Base-by-base conservation (phyloP, 2,797 vertebrate species). In the Girardinus metallicus region DNA sequence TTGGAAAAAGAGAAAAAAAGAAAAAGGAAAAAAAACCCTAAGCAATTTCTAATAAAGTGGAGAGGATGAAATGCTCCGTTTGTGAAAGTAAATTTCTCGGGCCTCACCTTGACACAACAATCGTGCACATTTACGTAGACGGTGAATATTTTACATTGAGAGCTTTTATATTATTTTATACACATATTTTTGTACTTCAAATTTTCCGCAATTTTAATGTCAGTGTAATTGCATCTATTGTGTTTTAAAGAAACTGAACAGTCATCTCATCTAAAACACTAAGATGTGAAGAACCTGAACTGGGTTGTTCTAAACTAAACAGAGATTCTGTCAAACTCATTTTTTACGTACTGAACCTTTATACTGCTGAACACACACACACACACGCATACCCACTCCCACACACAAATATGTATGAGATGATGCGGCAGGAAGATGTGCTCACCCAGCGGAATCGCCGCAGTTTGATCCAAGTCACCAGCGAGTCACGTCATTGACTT, bases 401-500 rank as follows among this genome's bases (percentile, higher is more conserved):
- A 29, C 1, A 55, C 53, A 57, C 55, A 29, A n/a, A 36, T 9
- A 39, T 4, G 36, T 39, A 39, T 11, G 18, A 16, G 60, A 15
- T 64, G 60, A 64, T 31, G 31, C 23, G 21, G 21, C 36, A 41
- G 64, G 26, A 21, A 23, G 36, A 26, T 39, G 11, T 68, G 64
- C 39, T 71, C 66, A 71, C 41, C 41, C 13, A 44, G 68, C 2
- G 2, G 41, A 71, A n/a, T n/a, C 68, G 29, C 12, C 23, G 13
- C 10, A 29, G 23, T 10, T 44, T 44, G 39, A n/a, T 29, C 5
- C 10, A n/a, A 70, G n/a, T n/a, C n/a, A n/a, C n/a, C n/a, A n/a
- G n/a, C n/a, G n/a, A n/a, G n/a, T 77, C 7, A 3, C 31, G 16
- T 47, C 57, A 79, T 83, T 78, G 23, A 60, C 78, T 72, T 84